Base-by-base conservation (phyloP, 1,140 invertebrate species). In the Paraescarpia echinospica region DNA sequence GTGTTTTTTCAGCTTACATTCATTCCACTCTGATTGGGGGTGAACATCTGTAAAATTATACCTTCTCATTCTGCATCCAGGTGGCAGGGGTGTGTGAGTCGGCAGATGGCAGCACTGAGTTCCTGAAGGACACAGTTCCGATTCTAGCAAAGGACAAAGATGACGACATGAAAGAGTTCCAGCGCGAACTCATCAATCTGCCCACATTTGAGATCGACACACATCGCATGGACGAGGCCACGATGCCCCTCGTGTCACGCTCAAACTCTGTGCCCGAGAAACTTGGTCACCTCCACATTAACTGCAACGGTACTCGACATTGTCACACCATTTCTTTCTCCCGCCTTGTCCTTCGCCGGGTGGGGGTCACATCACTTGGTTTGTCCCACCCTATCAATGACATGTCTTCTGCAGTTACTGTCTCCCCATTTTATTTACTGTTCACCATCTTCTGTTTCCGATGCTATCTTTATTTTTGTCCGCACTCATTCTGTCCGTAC, bases 191-290 rank as follows among this genome's bases (percentile, higher is more conserved):
- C 8, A 96, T 96, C 33, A 96, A 96, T 93, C 94, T 96, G 34
- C 96, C 96, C 35, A 95, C 95, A 14, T 96, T 96, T 94, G 95
- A 95, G 18, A 95, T 96, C 94, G 96, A 96, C 89, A 95, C 95
- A 12, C 94, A 95, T 8, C 93, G 93, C 8, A 92, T 94, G 9
- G 95, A 95, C 93, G 33, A 77, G 51, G 33, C 89, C 14, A 94
- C 95, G 2, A 95, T 95, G 14, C 95, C 94, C 22, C 94, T 95
- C 89, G 95, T 95, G 93, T 95, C 95, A 5, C 93, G 95, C 8
- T 96, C 94, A 34, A 96, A 94, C 93, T 96, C 95, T 14, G 95
- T 96, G 48, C 95, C 95, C 14, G 95, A 96, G 89, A 34, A 90
- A 41, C 90, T 90, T 18, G 35, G 34, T 33, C 90, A 90, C 14